Conservation (phyloP, 1,140 invertebrate species). For the Rhyacophila brunnea region DNA sequence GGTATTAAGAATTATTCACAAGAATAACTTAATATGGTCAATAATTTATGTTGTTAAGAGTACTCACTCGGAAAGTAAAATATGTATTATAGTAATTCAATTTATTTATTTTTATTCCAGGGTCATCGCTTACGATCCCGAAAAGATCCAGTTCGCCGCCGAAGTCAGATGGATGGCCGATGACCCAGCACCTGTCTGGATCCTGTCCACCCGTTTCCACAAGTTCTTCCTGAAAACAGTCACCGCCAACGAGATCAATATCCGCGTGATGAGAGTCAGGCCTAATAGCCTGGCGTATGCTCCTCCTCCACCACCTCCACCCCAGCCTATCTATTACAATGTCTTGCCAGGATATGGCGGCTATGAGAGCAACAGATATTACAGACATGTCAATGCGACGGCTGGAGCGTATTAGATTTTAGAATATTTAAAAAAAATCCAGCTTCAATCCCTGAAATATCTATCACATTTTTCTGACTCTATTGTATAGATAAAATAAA, state of each 20-base stretch:
- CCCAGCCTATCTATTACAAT: too few species aligned
- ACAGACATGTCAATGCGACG: slow-evolving; percentile 24
- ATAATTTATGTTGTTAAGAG: too few species aligned
- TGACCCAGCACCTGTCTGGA: slow-evolving; percentile 68
- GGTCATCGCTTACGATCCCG: slow-evolving; percentile 66
- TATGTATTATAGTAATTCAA: too few species aligned
- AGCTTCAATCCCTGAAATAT: too few species aligned
- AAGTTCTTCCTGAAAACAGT: slow-evolving; percentile 70
- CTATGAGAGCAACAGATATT: slow-evolving; percentile 3
- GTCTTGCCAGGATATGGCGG: too few species aligned
- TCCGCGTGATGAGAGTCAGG: slow-evolving; percentile 60
- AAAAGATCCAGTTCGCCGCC: slow-evolving; percentile 71
- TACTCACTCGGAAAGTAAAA: too few species aligned
- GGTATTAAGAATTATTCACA: too few species aligned
- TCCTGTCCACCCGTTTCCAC: slow-evolving; percentile 71
- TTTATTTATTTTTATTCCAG: too few species aligned
- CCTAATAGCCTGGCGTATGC: slow-evolving; percentile 2
- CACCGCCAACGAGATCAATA: slow-evolving; percentile 59
- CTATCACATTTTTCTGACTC: too few species aligned
- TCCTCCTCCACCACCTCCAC: neutral
- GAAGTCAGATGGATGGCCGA: slow-evolving; percentile 65
- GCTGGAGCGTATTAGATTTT: neutral
- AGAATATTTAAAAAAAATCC: too few species aligned
- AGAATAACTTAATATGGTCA: too few species aligned
- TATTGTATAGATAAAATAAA: too few species aligned